These are phyloP conservation scores for Tetanocera ferruginea DNA, from an alignment of 2,888 invertebrate genomes.

Conservation along the genomic window DNA sequence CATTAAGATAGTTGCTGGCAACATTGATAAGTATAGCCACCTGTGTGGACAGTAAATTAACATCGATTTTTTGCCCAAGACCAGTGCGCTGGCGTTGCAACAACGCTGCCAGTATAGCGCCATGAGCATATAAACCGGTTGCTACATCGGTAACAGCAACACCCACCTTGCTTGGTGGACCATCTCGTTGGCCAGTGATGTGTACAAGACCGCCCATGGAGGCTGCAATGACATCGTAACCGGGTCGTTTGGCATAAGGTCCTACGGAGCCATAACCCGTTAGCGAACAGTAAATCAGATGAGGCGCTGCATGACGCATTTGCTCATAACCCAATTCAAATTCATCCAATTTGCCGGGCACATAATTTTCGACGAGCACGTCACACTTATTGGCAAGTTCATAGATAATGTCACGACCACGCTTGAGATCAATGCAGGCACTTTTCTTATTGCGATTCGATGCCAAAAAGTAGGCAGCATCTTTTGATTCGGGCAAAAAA, in stretches of 20 bases:
- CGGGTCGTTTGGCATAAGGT: conserved; percentile 88
- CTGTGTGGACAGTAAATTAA: conserved; percentile 93
- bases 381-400: conserved; percentile 85
- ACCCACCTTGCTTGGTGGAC: conserved; percentile 91
- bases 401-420: conserved; percentile 77
- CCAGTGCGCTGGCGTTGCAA: conserved; percentile 83
- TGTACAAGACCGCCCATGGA: conserved; percentile 92
- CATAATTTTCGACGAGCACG: conserved; percentile 92
- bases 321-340: conserved; percentile 85
- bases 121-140: conserved; percentile 94
- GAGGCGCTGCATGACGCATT: conserved; percentile 79
- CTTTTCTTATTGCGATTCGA: conserved; percentile 96
- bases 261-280: conserved; percentile 93
- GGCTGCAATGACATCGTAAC: conserved; percentile 96
- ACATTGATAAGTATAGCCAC: conserved; percentile 90
- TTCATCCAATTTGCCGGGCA: conserved; percentile 88
- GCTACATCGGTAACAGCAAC: conserved; percentile 95
- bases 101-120: conserved; percentile 93
- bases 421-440: conserved; percentile 87
- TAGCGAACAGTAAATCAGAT: conserved; percentile 91
- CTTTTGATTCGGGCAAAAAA: conserved; percentile 76
- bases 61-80: conserved; percentile 92
- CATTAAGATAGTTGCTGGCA: conserved; percentile 91
- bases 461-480: conserved; percentile 87
- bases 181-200: conserved; percentile 87